Conservation (phyloP, 2,113 vertebrate genomes). For the Seriola quinqueradiata region DNA sequence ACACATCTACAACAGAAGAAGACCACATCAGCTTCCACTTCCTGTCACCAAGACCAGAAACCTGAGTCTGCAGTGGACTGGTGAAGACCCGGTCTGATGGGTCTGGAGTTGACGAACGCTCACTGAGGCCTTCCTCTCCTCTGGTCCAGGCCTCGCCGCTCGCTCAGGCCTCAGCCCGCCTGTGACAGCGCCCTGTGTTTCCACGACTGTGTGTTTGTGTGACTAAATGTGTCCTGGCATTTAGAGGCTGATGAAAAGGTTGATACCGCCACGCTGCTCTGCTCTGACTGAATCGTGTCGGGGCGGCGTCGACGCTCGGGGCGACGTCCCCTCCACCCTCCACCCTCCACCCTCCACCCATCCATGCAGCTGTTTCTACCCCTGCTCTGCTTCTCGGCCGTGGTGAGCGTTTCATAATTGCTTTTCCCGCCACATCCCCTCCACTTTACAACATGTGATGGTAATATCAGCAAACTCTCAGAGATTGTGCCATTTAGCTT, state of each 20-base stretch:
- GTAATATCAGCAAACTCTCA: constrained; percentile 48
- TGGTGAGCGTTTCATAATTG: constrained; percentile 39
- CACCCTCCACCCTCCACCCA: not conserved
- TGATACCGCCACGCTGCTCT: constrained; percentile 70
- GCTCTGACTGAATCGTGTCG: constrained; percentile 74
- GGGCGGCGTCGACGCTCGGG: constrained; percentile 64
- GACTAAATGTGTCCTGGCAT: constrained; percentile 77
- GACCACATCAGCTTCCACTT: too few relatives aligned
- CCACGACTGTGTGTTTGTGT: not conserved
- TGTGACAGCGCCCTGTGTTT: not conserved
- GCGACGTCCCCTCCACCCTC: constrained; percentile 62
- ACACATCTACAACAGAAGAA: too few relatives aligned
- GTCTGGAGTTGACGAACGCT: too few relatives aligned
- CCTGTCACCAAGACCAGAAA: too few relatives aligned
- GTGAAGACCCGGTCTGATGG: too few relatives aligned
- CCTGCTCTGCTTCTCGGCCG: constrained; percentile 9
- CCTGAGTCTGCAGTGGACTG: too few relatives aligned
- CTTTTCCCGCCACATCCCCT: constrained; percentile 55
- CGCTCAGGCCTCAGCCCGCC: not conserved
- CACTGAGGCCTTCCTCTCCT: too few relatives aligned
- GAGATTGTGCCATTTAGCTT: constrained; percentile 54
- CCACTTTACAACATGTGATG: constrained; percentile 46
- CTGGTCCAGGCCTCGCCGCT: not conserved
- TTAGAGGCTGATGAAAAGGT: constrained; percentile 83
- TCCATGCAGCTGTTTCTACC: constrained; percentile 24